A percentile compares a stretch with the other conserved stretches of the same genome.
These are phyloP conservation scores for Melanotaenia duboulayi DNA, from an alignment of 2,113 vertebrate species.

Conservation along the genomic window DNA sequence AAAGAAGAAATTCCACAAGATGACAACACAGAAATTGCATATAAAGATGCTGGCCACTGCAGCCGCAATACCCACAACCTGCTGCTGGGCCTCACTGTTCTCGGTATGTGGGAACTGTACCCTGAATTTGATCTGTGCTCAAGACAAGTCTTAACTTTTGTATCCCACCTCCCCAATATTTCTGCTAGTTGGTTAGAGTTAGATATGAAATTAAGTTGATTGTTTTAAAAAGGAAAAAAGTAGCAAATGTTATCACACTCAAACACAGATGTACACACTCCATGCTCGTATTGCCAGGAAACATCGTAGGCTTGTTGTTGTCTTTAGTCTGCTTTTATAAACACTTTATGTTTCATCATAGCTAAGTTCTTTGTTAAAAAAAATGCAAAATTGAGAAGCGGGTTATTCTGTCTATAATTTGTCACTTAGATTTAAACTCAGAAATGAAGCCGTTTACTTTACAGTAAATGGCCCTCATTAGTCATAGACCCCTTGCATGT, in stretches of 20 bases:
- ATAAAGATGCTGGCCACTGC: constrained; percentile 77
- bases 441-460: constrained; percentile 57
- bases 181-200: neutral
- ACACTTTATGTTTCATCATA: constrained; percentile 47
- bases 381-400: constrained; percentile 13
- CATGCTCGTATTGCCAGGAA: constrained; percentile 32
- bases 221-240: neutral
- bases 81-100: constrained; percentile 83
- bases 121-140: neutral
- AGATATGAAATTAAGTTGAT: constrained; percentile 12
- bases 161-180: neutral
- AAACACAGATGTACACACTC: constrained; percentile 7
- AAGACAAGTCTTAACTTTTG: neutral
- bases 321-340: constrained; percentile 41
- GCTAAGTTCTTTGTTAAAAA: constrained; percentile 18
- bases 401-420: constrained; percentile 60
- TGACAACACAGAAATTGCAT: constrained; percentile 64
- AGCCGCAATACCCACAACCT: constrained; percentile 81
- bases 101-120: constrained; percentile 66
- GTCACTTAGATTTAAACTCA: constrained; percentile 50
- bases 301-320: constrained; percentile 41
- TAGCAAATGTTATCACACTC: constrained; percentile 13
- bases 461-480: constrained; percentile 41
- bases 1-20: constrained; percentile 69
- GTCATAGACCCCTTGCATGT: constrained; percentile 34